Evolutionary conservation across 2,797 vertebrate genomes (phyloP), one percentile per base, ranked within the genome.

Genomic region (Jordanella pulchra): DNA sequence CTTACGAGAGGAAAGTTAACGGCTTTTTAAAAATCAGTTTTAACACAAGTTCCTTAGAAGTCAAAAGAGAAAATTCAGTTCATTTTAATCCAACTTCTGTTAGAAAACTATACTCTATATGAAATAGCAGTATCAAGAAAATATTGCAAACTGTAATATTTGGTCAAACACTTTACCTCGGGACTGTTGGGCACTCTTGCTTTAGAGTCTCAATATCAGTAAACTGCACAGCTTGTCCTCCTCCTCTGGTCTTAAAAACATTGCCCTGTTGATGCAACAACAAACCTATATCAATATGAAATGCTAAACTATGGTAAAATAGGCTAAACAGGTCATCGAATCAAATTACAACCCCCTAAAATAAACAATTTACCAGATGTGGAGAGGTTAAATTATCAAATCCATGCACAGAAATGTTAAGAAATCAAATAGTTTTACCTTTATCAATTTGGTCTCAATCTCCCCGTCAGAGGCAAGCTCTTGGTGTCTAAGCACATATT

Each of bases 391-490:
- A 63, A 65, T 23, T 47, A 10, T 53, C 23, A 84, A 68, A 67
- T 32, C 60, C 67, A 85, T 82, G 71, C 77, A 85, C 58, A 14
- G 51, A 71, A 7, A 50, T 54, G 68, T 70, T 35, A 58, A 77
- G 44, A 1, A 81, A 42, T 77, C 13, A 71, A 9, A 32, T 65
- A 0, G 69, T 3, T 93, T 94, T 95, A 98, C 97, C 97, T 99
- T 99, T 78, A 99, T 97, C 23, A 99, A 91, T 72, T 96, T 96
- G 84, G 97, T 99, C 75, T 97, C 95, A 76, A 99, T 96, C 94
- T 98, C 98, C 73, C 97, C 97, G 58, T 99, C 97, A 0, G 98
- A 99, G 81, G 97, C 97, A 78, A 99, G 90, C 93, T 99, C 97
- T 92, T 99, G 98, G 87, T 99, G 97, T 2, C 97, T 97, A 89